These are phyloP conservation scores for Spea multiplicata DNA, from an alignment of 2,113 vertebrate genomes.

Conservation along the genomic window DNA sequence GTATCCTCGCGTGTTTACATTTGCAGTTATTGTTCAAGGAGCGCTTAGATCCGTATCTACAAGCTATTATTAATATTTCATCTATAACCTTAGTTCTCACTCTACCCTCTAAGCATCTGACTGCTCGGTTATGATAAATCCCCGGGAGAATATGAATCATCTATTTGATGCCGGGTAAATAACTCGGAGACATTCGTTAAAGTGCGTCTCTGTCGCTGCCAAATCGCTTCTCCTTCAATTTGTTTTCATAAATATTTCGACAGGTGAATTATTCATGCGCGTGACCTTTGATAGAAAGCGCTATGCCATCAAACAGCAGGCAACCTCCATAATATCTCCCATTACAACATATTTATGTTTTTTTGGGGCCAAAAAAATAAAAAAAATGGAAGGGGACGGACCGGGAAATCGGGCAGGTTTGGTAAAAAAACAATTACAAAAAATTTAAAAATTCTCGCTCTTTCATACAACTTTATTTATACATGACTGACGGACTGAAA, in stretches of 20 bases:
- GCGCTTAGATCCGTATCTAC: neutral
- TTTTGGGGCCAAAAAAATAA: too few relatives aligned
- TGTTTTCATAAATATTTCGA: constrained; percentile 29
- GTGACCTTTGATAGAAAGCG: constrained; percentile 1
- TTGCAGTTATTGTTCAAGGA: neutral
- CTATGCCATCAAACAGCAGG: neutral
- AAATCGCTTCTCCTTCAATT: constrained; percentile 27
- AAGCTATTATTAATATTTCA: constrained; percentile 23
- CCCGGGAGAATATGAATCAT: constrained; percentile 25
- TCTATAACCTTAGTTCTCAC: constrained; percentile 9
- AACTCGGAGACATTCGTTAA: neutral
- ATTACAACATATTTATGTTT: too few relatives aligned
- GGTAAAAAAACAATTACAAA: too few relatives aligned
- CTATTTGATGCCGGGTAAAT: constrained; percentile 16
- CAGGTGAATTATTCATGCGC: constrained; percentile 33
- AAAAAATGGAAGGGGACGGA: too few relatives aligned
- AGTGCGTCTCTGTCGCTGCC: constrained; percentile 11
- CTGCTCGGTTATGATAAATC: constrained; percentile 2
- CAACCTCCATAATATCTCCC: too few relatives aligned
- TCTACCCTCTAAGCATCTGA: constrained; percentile 14
- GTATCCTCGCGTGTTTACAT: too few relatives aligned
- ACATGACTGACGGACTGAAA: too few relatives aligned
- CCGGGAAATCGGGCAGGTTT: too few relatives aligned
- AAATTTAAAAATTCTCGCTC: too few relatives aligned
- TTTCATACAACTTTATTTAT: too few relatives aligned